Conservation (phyloP, 2,113 vertebrate species). For the Dasypus novemcinctus region DNA sequence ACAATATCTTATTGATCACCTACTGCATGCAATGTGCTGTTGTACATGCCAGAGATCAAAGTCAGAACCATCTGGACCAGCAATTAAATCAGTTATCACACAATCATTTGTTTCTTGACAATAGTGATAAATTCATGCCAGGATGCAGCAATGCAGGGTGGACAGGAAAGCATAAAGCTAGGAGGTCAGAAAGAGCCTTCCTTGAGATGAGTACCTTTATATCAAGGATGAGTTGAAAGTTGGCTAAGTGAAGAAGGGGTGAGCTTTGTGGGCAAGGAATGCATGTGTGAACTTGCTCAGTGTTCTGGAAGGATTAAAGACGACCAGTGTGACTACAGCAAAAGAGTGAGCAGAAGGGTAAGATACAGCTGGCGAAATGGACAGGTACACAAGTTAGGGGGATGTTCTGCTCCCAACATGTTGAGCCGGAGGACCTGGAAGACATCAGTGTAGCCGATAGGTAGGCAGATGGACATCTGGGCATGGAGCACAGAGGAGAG, state of each 20-base stretch:
- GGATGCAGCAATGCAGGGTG: neutral
- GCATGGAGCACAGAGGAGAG: neutral
- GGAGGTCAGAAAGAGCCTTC: neutral
- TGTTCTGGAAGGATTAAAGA: neutral
- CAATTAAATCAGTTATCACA: neutral
- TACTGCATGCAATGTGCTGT: neutral
- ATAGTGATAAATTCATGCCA: neutral
- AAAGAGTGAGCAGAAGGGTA: neutral
- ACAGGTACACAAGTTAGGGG: rapidly evolving
- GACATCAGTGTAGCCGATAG: rapidly evolving
- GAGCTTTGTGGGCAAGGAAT: neutral
- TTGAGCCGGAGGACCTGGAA: neutral
- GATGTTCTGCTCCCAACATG: too few relatives aligned
- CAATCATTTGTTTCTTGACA: neutral
- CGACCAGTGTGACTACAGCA: neutral
- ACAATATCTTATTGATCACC: neutral
- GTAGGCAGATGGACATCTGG: neutral
- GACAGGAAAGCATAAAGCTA: too few relatives aligned
- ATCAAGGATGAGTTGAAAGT: neutral
- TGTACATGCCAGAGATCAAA: neutral
- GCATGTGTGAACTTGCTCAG: neutral
- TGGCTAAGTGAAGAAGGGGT: neutral
- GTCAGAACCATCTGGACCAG: neutral
- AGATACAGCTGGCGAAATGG: neutral
- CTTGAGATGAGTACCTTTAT: neutral